A percentile compares a stretch with the other conserved stretches of the same genome.
Evolutionary conservation across 2,888 invertebrate species (phyloP).

Genomic region (Tanytarsus gracilentus): DNA sequence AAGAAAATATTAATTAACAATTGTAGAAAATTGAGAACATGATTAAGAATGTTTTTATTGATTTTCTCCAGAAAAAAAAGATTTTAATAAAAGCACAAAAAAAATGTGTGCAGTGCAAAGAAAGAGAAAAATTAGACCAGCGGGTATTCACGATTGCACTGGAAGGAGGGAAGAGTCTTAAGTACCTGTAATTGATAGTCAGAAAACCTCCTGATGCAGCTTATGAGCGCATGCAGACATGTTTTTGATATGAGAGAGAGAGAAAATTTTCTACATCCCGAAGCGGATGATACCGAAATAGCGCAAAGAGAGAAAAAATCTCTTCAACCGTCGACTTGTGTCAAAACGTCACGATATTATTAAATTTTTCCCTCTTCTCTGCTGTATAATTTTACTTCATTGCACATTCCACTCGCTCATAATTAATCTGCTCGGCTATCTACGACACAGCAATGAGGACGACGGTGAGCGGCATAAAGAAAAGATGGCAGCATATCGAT

Average conservation of each 20-base stretch:
- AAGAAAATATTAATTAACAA: neutral
- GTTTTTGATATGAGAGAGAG: neutral
- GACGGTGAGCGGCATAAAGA: too few relatives aligned
- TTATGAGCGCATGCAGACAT: too few relatives aligned
- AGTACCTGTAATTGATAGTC: constrained; percentile 10
- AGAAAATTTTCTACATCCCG: too few relatives aligned
- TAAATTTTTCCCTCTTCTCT: neutral
- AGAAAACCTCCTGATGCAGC: too few relatives aligned
- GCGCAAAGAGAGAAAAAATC: neutral
- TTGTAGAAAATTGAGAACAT: too few relatives aligned
- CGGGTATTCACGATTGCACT: constrained; percentile 12
- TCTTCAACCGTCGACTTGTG: neutral
- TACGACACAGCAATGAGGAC: too few relatives aligned
- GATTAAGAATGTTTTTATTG: neutral
- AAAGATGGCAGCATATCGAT: neutral
- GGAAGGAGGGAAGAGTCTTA: neutral
- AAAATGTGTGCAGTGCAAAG: neutral
- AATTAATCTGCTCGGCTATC: too few relatives aligned
- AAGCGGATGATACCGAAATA: too few relatives aligned
- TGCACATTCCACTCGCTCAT: constrained; percentile 7
- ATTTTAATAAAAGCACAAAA: neutral
- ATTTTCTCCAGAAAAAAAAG: neutral
- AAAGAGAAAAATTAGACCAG: neutral
- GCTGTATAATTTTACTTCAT: constrained; percentile 5
- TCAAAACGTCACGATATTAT: constrained; percentile 6